These are phyloP conservation scores for Akabosia matsudoensis DNA, from an alignment of 1,140 invertebrate species.

Conservation along the genomic window DNA sequence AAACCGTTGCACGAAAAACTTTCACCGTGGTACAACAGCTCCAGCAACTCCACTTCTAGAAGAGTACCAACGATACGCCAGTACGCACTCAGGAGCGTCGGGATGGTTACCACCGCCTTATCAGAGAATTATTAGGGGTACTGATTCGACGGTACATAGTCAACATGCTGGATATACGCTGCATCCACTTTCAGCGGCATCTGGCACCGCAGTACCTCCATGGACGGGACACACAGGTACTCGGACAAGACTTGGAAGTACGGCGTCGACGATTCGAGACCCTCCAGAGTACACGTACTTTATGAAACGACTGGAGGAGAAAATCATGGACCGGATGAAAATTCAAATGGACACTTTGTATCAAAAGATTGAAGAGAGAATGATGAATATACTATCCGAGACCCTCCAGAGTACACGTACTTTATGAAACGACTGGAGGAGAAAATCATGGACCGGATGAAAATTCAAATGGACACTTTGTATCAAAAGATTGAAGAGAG, in stretches of 20 bases:
- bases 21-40: neutral
- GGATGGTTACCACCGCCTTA: conserved; percentile 12
- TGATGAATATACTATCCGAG: conserved; percentile 30
- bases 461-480: conserved; percentile 45
- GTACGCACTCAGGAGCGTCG: neutral
- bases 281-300: neutral
- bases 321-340: conserved; percentile 47
- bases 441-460: conserved; percentile 47
- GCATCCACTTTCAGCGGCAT: neutral
- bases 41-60: conserved; percentile 9
- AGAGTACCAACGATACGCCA: conserved; percentile 17
- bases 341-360: conserved; percentile 46
- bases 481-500: conserved; percentile 44
- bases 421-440: conserved; percentile 40
- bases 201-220: neutral
- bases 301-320: conserved; percentile 41
- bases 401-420: neutral
- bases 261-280: neutral
- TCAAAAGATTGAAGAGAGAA: conserved; percentile 42
- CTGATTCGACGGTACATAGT: neutral
- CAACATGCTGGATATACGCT: neutral
- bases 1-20: conserved; percentile 38
- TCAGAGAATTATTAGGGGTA: conserved; percentile 5
- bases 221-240: neutral
- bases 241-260: neutral